Percentiles rank a stretch among this genome's conserved stretches.
Conservation (phyloP, 1,140 invertebrate genomes). For the Ladona fulva region DNA sequence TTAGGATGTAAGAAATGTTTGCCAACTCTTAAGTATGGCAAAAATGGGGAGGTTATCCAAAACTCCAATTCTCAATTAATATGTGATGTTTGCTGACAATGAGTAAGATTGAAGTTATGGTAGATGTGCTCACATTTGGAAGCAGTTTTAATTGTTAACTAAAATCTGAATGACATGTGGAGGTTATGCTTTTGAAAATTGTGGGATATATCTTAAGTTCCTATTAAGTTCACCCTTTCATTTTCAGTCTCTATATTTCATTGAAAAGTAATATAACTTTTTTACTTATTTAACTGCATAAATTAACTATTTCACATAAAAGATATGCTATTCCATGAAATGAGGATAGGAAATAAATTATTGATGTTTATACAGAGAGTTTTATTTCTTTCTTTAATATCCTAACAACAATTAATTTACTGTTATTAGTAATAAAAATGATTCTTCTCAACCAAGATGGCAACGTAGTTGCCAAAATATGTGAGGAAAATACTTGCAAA, state of each 20-base stretch:
- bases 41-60: not conserved
- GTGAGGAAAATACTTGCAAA: no score
- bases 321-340: not conserved
- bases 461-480: no score
- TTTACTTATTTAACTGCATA: conserved; percentile 4
- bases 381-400: no score
- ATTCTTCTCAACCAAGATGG: no score
- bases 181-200: not conserved
- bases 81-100: not conserved
- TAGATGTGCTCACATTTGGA: not conserved
- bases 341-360: not conserved
- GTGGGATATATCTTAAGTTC: not conserved
- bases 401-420: no score
- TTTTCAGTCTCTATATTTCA: not conserved
- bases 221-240: not conserved
- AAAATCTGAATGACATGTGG: not conserved
- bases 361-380: not conserved
- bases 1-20: not conserved
- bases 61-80: not conserved
- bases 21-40: not conserved
- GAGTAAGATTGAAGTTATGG: not conserved
- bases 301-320: not conserved
- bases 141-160: not conserved
- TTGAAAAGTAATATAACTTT: not conserved
- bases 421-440: no score